phyloP scores from a whole-genome alignment of 2,888 invertebrate genomes.

The Chrysolina oricalcia region DNA sequence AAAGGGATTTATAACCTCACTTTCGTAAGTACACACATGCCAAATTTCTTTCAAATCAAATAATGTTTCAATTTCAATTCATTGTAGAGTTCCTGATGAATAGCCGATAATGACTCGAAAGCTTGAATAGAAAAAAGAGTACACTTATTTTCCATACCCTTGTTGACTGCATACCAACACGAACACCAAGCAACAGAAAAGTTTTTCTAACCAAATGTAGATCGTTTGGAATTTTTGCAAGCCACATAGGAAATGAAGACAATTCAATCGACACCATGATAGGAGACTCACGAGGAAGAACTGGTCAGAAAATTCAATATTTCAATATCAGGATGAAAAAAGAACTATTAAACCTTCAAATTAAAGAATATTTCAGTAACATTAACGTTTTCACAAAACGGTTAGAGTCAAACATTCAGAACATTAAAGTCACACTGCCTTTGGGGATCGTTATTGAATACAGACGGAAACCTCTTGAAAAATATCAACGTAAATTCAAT shows the following conservation, averaged over 20 bases:
- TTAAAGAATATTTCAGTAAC: not conserved
- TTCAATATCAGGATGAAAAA: slow-evolving; percentile 18
- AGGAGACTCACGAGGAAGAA: slow-evolving; percentile 6
- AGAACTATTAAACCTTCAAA: not conserved
- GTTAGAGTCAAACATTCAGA: not conserved
- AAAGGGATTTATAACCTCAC: too few relatives aligned
- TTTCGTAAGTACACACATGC: too few relatives aligned
- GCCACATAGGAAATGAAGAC: not conserved
- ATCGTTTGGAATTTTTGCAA: not conserved
- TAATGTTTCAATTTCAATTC: too few relatives aligned
- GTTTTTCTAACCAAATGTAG: not conserved
- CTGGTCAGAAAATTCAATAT: slow-evolving; percentile 3
- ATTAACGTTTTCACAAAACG: not conserved
- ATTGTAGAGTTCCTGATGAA: too few relatives aligned
- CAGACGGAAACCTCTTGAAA: not conserved
- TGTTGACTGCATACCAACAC: too few relatives aligned
- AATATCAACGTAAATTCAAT: not conserved
- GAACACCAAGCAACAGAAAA: not conserved
- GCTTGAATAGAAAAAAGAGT: too few relatives aligned
- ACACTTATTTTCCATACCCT: too few relatives aligned
- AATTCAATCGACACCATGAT: not conserved
- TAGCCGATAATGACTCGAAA: too few relatives aligned
- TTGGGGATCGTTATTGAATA: not conserved
- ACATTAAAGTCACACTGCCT: slow-evolving; percentile 6
- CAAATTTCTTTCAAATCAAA: too few relatives aligned